phyloP scores from a whole-genome alignment of 2,113 vertebrate genomes.

The Seriola aureovittata region DNA sequence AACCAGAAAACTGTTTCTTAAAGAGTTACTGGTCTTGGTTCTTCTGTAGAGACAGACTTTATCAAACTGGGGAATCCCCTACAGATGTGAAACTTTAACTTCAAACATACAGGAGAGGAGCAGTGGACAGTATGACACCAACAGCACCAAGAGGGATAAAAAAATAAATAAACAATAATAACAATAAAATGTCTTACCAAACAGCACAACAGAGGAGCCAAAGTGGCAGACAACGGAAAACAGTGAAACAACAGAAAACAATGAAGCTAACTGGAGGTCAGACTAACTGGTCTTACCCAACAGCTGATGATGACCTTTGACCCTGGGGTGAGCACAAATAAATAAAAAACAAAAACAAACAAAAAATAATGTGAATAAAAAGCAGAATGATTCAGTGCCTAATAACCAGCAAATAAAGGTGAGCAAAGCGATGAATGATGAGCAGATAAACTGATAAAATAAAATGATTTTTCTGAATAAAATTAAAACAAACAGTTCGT shows the following conservation, averaged over 20 bases:
- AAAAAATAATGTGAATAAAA: conserved; percentile 72
- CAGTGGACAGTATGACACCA: neutral
- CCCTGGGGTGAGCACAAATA: conserved; percentile 78
- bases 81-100: conserved; percentile 10
- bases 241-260: conserved; percentile 50
- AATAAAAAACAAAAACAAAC: conserved; percentile 50
- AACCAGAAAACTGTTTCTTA: too few relatives aligned
- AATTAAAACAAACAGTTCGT: conserved; percentile 57
- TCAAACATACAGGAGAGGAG: conserved; percentile 3
- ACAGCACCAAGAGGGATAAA: neutral
- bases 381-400: conserved; percentile 59
- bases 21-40: too few relatives aligned
- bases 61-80: neutral
- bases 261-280: conserved; percentile 60
- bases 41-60: neutral
- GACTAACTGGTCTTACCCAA: conserved; percentile 77
- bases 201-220: conserved; percentile 14
- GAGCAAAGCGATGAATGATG: conserved; percentile 55
- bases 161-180: conserved; percentile 3
- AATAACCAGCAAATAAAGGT: conserved; percentile 62
- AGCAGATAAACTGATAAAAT: conserved; percentile 6
- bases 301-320: conserved; percentile 76
- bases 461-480: neutral
- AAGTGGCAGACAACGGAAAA: conserved; percentile 46
- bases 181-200: conserved; percentile 28